Conservation (phyloP, 1,140 invertebrate genomes). For the Cotesia vestalis region DNA sequence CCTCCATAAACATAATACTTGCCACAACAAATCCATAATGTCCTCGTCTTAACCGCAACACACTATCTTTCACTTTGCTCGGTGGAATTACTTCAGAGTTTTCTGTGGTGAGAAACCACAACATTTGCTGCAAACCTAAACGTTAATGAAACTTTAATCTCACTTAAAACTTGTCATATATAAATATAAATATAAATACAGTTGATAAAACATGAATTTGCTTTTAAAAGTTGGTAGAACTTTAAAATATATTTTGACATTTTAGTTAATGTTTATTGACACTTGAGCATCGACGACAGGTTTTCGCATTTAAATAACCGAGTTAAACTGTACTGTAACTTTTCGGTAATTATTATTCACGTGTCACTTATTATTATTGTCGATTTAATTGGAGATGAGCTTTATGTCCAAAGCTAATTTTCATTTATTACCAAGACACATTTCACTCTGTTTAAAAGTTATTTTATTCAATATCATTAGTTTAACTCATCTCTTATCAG, state of each 20-base stretch:
- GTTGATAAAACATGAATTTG: conserved; percentile 1
- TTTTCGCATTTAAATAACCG: no score
- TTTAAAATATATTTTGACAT: no score
- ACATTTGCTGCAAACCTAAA: background rate
- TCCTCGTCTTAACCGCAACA: conserved; percentile 24
- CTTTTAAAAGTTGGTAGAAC: background rate
- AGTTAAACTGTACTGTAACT: no score
- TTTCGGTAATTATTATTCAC: no score
- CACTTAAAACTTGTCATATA: background rate
- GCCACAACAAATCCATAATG: conserved; percentile 17
- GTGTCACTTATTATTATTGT: no score
- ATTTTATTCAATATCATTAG: no score
- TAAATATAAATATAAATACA: no score
- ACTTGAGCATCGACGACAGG: conserved; percentile 1
- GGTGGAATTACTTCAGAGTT: conserved; percentile 21
- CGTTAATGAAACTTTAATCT: background rate
- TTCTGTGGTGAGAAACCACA: background rate
- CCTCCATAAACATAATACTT: conserved; percentile 29
- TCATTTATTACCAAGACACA: no score
- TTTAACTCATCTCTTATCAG: no score
- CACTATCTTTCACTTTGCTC: conserved; percentile 36
- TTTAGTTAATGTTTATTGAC: background rate
- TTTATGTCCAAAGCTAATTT: no score
- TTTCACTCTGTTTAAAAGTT: no score
- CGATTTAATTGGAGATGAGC: no score